Conservation (phyloP, 2,888 invertebrate genomes). For the Myathropa florea region DNA sequence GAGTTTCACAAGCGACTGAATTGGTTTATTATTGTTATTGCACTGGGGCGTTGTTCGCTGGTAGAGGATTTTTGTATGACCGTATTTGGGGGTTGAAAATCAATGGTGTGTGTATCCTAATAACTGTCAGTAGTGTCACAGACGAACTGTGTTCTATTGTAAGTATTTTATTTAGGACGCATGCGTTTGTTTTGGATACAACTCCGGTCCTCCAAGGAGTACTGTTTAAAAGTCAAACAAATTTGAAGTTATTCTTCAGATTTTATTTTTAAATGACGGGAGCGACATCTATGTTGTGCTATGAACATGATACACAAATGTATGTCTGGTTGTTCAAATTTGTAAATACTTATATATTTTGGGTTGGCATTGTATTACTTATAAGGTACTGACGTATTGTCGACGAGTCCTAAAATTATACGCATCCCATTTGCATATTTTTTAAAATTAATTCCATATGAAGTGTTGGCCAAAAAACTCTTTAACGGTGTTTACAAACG, state of each 20-base stretch:
- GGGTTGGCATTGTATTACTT: too few relatives aligned
- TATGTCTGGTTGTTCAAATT: too few relatives aligned
- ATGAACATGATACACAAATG: too few relatives aligned
- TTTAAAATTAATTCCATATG: too few relatives aligned
- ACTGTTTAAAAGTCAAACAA: background rate
- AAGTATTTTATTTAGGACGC: conserved; percentile 13
- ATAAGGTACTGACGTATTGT: too few relatives aligned
- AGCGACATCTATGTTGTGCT: conserved; percentile 6
- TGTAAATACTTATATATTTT: too few relatives aligned
- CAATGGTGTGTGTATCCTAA: conserved; percentile 45
- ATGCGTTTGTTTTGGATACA: conserved; percentile 58
- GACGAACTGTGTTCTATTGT: background rate
- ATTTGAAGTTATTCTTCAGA: background rate
- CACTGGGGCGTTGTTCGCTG: conserved; percentile 64
- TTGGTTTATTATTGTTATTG: conserved; percentile 66
- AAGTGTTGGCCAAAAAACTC: too few relatives aligned
- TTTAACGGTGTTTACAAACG: too few relatives aligned
- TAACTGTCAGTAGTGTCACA: conserved; percentile 38
- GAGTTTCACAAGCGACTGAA: conserved; percentile 43
- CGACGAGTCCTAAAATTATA: too few relatives aligned
- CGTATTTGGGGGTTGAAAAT: conserved; percentile 48
- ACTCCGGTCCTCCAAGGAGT: background rate
- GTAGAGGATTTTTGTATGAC: conserved; percentile 17
- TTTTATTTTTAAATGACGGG: background rate
- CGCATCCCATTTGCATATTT: too few relatives aligned